These are phyloP conservation scores for Gortyna flavago DNA, from an alignment of 2,888 invertebrate species.

Conservation along the genomic window DNA sequence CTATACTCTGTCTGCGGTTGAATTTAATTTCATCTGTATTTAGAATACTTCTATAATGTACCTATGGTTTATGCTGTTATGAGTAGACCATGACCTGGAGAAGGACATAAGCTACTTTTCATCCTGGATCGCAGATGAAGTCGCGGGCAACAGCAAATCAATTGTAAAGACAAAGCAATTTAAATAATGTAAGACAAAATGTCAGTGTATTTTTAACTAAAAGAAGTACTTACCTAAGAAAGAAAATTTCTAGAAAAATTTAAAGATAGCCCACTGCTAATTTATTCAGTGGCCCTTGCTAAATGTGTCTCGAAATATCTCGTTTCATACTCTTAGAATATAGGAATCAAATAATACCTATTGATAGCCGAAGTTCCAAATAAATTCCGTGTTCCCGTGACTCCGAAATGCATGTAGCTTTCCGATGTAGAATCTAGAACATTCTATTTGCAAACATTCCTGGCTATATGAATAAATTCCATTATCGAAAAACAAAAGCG, in stretches of 20 bases:
- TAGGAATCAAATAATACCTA: slow-evolving; percentile 26
- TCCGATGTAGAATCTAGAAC: slow-evolving; percentile 27
- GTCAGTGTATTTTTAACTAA: background rate
- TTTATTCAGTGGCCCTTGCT: background rate
- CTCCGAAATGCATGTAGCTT: slow-evolving; percentile 36
- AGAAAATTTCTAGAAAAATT: background rate
- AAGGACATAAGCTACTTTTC: too few relatives aligned
- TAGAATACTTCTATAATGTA: background rate
- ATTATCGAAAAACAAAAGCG: slow-evolving; percentile 29
- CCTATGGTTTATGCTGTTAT: too few relatives aligned
- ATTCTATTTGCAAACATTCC: slow-evolving; percentile 41
- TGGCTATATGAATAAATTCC: slow-evolving; percentile 45
- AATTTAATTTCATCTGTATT: background rate
- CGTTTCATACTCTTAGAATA: background rate
- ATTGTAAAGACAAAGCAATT: background rate
- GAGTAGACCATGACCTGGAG: too few relatives aligned
- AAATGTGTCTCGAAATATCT: background rate
- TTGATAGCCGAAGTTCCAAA: slow-evolving; percentile 22
- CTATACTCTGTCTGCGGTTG: background rate
- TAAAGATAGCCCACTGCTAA: background rate
- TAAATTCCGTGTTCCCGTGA: slow-evolving; percentile 43
- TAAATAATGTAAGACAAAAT: background rate
- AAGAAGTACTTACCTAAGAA: background rate
- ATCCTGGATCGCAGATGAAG: too few relatives aligned
- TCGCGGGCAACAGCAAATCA: too few relatives aligned